These are phyloP conservation scores for Drosophila auraria DNA, from an alignment of 1,140 invertebrate genomes.

Conservation along the genomic window DNA sequence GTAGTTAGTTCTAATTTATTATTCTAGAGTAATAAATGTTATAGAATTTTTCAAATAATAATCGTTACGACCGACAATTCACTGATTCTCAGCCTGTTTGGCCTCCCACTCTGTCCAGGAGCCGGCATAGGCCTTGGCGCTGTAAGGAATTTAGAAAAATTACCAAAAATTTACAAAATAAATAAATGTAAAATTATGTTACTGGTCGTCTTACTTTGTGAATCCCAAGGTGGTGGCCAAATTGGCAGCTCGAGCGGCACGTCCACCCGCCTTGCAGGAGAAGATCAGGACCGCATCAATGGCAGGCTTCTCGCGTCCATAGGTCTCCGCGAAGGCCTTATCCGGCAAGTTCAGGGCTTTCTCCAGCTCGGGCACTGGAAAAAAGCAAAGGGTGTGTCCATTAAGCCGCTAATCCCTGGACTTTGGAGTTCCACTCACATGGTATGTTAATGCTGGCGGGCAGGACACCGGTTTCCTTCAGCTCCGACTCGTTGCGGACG, in stretches of 20 bases:
- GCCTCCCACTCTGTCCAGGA: slow-evolving; percentile 92
- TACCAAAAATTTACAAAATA: slow-evolving; percentile 41
- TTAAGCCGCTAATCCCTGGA: slow-evolving; percentile 22
- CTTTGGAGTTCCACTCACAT: slow-evolving; percentile 86
- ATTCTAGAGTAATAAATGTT: slow-evolving; percentile 28
- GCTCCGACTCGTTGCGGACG: slow-evolving; percentile 89
- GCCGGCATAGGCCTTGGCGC: slow-evolving; percentile 95
- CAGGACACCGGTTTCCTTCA: slow-evolving; percentile 88
- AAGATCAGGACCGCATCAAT: slow-evolving; percentile 86
- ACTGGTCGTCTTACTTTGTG: slow-evolving; percentile 82
- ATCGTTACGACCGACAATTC: slow-evolving; percentile 6
- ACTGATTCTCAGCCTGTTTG: slow-evolving; percentile 55
- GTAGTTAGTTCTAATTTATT: slow-evolving; percentile 29
- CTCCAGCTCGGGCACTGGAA: slow-evolving; percentile 86
- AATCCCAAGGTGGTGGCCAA: slow-evolving; percentile 86
- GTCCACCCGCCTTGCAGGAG: slow-evolving; percentile 86
- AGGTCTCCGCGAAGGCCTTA: slow-evolving; percentile 85
- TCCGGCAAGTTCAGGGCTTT: slow-evolving; percentile 85
- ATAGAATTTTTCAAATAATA: background rate
- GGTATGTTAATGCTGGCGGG: slow-evolving; percentile 90
- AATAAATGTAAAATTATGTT: background rate
- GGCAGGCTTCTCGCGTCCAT: slow-evolving; percentile 85
- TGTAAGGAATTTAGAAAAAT: slow-evolving; percentile 86
- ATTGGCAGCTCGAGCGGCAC: slow-evolving; percentile 86
- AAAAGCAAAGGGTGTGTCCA: background rate